Conservation (phyloP, 2,113 vertebrate genomes). For the Arizona elegans region DNA sequence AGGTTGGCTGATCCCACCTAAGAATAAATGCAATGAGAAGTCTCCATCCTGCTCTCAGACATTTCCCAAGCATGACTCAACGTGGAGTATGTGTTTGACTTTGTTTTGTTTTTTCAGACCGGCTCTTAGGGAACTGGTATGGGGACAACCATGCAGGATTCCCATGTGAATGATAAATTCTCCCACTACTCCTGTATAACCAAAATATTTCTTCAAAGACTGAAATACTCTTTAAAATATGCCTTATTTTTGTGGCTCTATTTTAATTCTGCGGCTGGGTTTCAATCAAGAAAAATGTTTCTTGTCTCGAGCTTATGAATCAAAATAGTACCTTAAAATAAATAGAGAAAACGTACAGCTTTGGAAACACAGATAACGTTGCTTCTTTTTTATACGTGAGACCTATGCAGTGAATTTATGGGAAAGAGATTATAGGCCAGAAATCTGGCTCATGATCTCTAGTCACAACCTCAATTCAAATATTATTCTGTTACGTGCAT, state of each 20-base stretch:
- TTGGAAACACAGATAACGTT: background rate
- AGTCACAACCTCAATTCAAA: background rate
- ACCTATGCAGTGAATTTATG: background rate
- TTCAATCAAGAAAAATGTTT: conserved; percentile 10
- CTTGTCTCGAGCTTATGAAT: background rate
- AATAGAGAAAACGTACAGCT: background rate
- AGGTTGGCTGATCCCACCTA: background rate
- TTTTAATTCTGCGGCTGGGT: conserved; percentile 21
- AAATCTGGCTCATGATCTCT: background rate
- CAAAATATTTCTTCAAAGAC: conserved; percentile 9
- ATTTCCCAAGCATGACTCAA: conserved; percentile 1
- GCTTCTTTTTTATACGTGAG: background rate
- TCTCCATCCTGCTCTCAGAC: background rate
- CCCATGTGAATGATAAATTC: conserved; percentile 5
- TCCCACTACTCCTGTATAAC: conserved; percentile 1
- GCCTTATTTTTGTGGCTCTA: conserved; percentile 8
- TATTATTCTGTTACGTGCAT: background rate
- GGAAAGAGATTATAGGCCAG: background rate
- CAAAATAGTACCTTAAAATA: background rate
- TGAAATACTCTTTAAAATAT: background rate
- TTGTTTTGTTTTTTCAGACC: background rate
- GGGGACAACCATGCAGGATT: background rate
- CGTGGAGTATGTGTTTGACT: background rate
- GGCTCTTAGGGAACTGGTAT: background rate
- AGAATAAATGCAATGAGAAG: background rate